Conservation (phyloP, 2,113 vertebrate genomes). For the Cnemophilus loriae region DNA sequence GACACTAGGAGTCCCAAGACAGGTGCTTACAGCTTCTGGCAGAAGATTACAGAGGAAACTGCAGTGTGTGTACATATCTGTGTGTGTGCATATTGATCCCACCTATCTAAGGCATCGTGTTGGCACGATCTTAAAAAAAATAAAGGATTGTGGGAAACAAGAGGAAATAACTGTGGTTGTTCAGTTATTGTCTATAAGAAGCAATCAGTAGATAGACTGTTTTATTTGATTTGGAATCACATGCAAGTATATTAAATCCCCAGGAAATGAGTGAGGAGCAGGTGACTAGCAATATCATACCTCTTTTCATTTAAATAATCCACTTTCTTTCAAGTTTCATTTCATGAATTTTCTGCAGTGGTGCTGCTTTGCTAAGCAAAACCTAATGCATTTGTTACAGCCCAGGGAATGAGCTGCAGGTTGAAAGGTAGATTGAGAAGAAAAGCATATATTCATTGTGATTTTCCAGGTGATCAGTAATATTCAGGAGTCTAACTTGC, state of each 20-base stretch:
- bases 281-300: not conserved
- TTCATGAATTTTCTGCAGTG: slow-evolving; percentile 1
- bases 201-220: not conserved
- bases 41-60: not conserved
- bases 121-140: not conserved
- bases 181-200: not conserved
- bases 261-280: not conserved
- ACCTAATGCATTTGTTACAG: slow-evolving; percentile 18
- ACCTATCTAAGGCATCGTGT: not conserved
- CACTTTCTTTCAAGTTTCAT: not conserved
- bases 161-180: not conserved
- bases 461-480: slow-evolving; percentile 53
- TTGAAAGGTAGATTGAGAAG: slow-evolving; percentile 12
- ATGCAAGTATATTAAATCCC: not conserved
- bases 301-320: not conserved
- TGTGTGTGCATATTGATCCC: not conserved
- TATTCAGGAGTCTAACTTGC: slow-evolving; percentile 33
- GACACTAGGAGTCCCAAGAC: rapidly evolving
- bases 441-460: slow-evolving; percentile 1
- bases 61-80: not conserved
- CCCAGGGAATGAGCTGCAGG: not conserved
- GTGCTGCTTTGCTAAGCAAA: slow-evolving; percentile 17
- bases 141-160: not conserved
- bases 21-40: not conserved
- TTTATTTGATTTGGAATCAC: not conserved